phyloP scores from a whole-genome alignment of 2,888 invertebrate species.

The Nephrotoma flavescens region DNA sequence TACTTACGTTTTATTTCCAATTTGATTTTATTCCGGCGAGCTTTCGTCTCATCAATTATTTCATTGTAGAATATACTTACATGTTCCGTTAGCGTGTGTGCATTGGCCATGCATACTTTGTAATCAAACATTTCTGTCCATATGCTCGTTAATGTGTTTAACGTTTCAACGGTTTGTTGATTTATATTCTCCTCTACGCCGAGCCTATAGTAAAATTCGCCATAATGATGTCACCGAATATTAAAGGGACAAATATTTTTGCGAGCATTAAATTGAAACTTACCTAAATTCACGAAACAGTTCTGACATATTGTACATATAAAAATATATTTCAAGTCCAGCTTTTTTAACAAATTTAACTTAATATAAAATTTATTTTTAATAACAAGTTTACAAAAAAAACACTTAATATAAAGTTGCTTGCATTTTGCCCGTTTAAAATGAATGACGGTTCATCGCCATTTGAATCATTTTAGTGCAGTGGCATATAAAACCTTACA shows the following conservation, averaged over 20 bases:
- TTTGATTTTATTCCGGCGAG: slow-evolving; percentile 37
- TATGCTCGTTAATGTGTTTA: slow-evolving; percentile 18
- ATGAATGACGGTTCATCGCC: background rate
- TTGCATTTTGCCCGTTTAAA: background rate
- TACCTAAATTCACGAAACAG: background rate
- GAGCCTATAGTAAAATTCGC: background rate
- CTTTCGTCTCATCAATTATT: slow-evolving; percentile 43
- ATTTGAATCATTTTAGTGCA: background rate
- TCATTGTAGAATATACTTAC: slow-evolving; percentile 43
- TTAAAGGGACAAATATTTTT: background rate
- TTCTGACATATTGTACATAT: background rate
- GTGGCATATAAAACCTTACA: background rate
- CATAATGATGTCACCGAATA: background rate
- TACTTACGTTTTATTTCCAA: slow-evolving; percentile 39
- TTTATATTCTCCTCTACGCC: background rate
- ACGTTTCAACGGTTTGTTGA: slow-evolving; percentile 18
- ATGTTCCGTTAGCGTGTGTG: slow-evolving; percentile 22
- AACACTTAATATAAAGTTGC: background rate
- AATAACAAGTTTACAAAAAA: background rate
- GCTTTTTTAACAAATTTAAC: background rate
- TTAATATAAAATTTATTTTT: background rate
- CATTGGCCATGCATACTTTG: slow-evolving; percentile 19
- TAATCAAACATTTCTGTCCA: slow-evolving; percentile 24
- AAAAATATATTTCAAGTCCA: background rate
- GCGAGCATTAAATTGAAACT: too few species aligned